phyloP scores from a whole-genome alignment of 2,113 vertebrate species.

The Felis chaus region DNA sequence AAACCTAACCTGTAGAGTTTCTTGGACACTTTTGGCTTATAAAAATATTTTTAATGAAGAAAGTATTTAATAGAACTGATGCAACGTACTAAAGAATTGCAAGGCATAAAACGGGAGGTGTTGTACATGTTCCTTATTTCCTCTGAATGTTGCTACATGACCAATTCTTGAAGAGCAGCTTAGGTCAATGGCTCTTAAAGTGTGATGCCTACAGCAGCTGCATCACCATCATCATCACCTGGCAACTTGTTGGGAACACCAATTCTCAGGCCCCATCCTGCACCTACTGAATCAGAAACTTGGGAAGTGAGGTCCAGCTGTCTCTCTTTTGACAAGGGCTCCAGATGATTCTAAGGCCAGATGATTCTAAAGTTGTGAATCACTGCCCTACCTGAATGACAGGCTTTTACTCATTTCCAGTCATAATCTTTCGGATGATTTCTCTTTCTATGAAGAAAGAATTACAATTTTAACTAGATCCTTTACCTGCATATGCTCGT shows the following conservation, averaged over 20 bases:
- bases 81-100: neutral
- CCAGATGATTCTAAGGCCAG: neutral
- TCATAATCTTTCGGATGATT: neutral
- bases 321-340: neutral
- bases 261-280: neutral
- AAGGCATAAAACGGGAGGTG: neutral
- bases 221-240: neutral
- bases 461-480: conserved; percentile 48
- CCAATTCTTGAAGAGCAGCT: neutral
- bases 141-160: neutral
- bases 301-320: neutral
- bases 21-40: neutral
- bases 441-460: neutral
- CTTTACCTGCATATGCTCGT: neutral
- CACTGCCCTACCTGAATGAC: neutral
- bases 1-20: neutral
- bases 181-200: neutral
- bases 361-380: neutral
- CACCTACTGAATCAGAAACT: neutral
- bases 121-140: neutral
- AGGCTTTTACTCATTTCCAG: neutral
- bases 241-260: neutral
- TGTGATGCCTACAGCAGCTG: neutral
- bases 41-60: neutral
- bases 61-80: neutral